Base-by-base conservation (phyloP, 2,888 invertebrate species). In the Sphecodes monilicornis region DNA sequence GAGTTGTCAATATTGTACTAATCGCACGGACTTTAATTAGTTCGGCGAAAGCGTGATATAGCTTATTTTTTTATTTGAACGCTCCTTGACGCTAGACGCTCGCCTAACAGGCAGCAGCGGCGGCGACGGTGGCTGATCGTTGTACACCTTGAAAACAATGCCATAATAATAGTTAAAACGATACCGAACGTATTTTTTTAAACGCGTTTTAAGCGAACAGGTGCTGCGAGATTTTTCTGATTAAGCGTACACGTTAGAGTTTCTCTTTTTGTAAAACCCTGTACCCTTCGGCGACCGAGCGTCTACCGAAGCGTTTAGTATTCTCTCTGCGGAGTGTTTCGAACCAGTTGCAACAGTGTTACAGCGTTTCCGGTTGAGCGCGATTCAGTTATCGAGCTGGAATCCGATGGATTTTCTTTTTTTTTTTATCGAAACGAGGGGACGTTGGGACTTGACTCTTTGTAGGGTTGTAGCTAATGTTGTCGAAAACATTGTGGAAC, bases 141-240 rank as follows among this genome's bases (percentile, higher is more conserved):
- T 54, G 84, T 84, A 84, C 84, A 84, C 84, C 84, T 84, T 60
- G 70, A 79, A 84, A 76, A 54, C 50, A 80, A 84, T 84, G 85
- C 79, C 85, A 84, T 84, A 84, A 84, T 71, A 57, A 75, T 71
- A 50, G 70, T 60, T 69, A 76, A 50, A 54, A n/a, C 16, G 29
- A 77, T 57, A 18, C 39, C 66, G 46, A 54, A 84, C 75, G 39
- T 84, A 78, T 84, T 76, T 84, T 84, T 78, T 84, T 68, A 83
- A 77, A 54, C 57, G 60, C 73, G 50, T 75, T 78, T 83, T 69
- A 76, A 73, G 75, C 60, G 29, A 46, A 39, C 71, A 46, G 84
- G 68, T 84, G 78, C 84, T 78, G 82, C 75, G 70, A 66, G 68
- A 70, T 69, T 54, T 54, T 54, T 69, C 73, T 46, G 68, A 64